Conservation (phyloP, 2,888 invertebrate species). For the Sarcophaga rosellei region DNA sequence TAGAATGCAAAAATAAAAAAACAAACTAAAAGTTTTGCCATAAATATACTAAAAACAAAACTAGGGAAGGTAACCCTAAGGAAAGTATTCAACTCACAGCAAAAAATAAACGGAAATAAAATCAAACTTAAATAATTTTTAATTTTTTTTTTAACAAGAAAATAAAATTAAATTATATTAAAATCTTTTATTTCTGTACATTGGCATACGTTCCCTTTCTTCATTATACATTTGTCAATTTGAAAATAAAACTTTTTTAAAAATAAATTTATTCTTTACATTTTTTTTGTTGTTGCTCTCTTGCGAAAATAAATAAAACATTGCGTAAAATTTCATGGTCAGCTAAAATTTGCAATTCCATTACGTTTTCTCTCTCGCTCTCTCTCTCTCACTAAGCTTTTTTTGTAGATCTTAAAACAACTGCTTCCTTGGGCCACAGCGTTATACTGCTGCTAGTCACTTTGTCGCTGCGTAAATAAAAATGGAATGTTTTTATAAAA, state of each 20-base stretch:
- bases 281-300: background rate
- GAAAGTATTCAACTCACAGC: background rate
- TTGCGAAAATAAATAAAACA: constrained; percentile 6
- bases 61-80: background rate
- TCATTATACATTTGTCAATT: too few species aligned
- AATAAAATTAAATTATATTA: background rate
- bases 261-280: constrained; percentile 1
- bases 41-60: background rate
- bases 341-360: constrained; percentile 28
- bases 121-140: background rate
- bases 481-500: background rate
- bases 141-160: background rate
- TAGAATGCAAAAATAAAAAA: background rate
- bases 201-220: too few species aligned
- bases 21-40: background rate
- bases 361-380: background rate
- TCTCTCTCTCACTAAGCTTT: constrained; percentile 31
- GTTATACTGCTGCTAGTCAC: constrained; percentile 71
- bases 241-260: background rate
- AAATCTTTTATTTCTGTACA: too few species aligned
- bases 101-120: background rate
- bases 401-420: constrained; percentile 73
- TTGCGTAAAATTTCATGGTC: constrained; percentile 9
- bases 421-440: constrained; percentile 75
- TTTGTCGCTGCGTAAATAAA: constrained; percentile 69